Conservation (phyloP, 2,113 vertebrate species). For the Plecotus auritus region DNA sequence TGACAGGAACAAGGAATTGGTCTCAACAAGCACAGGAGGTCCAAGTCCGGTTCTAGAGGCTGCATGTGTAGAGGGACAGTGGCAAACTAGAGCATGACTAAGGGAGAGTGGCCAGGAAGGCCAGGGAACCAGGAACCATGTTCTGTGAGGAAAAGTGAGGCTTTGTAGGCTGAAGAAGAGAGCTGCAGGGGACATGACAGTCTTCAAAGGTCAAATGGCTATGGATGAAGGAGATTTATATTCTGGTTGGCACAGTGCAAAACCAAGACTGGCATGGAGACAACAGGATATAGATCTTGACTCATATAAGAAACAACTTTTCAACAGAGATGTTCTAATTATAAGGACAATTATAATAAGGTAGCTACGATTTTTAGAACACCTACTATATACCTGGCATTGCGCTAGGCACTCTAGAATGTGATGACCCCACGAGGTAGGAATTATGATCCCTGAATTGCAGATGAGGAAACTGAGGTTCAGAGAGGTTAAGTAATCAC, state of each 20-base stretch:
- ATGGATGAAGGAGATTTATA: background rate
- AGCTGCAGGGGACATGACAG: background rate
- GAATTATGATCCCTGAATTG: background rate
- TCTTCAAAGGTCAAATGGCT: background rate
- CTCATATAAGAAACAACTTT: background rate
- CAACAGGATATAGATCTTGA: background rate
- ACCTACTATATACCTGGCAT: background rate
- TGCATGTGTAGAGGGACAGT: background rate
- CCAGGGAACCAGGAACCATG: background rate
- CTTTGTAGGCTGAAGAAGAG: background rate
- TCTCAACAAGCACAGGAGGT: background rate
- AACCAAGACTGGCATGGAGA: background rate
- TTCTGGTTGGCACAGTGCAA: background rate
- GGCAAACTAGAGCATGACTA: background rate
- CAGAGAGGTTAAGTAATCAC: background rate
- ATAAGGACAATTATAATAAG: background rate
- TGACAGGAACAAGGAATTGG: background rate
- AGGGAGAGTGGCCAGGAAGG: background rate
- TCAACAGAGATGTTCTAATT: slow-evolving; percentile 1
- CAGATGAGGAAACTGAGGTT: slow-evolving; percentile 33
- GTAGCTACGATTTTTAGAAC: background rate
- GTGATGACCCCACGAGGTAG: background rate
- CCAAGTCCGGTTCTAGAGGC: background rate
- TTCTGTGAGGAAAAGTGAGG: background rate
- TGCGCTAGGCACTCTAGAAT: background rate